Evolutionary conservation across 2,113 vertebrate species (phyloP).

Genomic region (Odocoileus hemionus): DNA sequence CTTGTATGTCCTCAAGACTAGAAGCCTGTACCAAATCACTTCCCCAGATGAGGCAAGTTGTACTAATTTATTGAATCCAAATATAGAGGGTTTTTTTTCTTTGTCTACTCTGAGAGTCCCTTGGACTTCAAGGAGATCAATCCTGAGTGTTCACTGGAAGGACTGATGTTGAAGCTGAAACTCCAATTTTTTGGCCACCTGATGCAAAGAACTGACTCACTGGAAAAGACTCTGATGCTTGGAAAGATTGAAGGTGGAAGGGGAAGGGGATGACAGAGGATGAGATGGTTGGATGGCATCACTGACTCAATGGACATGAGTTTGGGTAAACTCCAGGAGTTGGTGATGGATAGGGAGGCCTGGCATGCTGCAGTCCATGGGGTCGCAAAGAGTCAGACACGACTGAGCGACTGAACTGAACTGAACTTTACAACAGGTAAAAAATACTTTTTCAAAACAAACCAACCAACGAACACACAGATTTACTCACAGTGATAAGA

Average conservation of each 20-base stretch:
- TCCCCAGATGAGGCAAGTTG: neutral
- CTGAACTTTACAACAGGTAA: neutral
- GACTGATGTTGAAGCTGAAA: neutral
- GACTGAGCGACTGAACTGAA: fast-evolving
- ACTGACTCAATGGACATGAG: neutral
- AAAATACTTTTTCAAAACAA: neutral
- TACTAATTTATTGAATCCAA: neutral
- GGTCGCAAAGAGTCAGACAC: neutral
- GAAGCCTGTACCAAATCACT: neutral
- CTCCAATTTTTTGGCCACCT: neutral
- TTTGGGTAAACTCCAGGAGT: neutral
- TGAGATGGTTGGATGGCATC: neutral
- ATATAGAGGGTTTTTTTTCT: neutral
- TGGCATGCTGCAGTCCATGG: neutral
- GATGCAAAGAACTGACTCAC: neutral
- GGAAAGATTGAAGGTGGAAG: neutral
- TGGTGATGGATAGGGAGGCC: neutral
- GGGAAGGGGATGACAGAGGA: neutral
- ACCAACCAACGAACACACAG: neutral
- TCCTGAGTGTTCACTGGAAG: neutral
- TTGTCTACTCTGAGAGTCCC: neutral
- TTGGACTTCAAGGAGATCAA: neutral
- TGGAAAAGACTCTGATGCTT: neutral
- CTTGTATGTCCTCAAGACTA: neutral
- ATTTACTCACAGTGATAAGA: neutral